These are phyloP conservation scores for Trachops cirrhosus DNA, from an alignment of 2,797 vertebrate species.

Conservation along the genomic window DNA sequence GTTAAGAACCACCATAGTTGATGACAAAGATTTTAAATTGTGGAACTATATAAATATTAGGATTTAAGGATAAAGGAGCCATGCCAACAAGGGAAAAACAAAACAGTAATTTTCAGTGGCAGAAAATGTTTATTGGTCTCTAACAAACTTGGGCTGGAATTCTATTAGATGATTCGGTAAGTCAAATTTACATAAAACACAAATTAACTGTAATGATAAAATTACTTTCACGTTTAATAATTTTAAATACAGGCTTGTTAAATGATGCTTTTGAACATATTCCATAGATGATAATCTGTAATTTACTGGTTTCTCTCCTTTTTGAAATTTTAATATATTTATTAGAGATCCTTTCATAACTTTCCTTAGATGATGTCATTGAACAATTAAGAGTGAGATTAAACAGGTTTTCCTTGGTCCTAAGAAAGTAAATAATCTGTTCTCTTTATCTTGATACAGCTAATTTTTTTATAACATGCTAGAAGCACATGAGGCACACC, in stretches of 20 bases:
- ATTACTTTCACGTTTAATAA: constrained; percentile 68
- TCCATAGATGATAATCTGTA: constrained; percentile 70
- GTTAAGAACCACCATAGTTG: neutral
- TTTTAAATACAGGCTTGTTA: constrained; percentile 76
- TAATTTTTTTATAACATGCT: neutral
- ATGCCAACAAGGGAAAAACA: neutral
- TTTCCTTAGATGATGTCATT: constrained; percentile 52
- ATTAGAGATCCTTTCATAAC: constrained; percentile 58
- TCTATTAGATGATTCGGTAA: constrained; percentile 44
- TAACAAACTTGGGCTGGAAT: constrained; percentile 33
- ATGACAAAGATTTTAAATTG: neutral
- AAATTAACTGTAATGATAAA: constrained; percentile 56
- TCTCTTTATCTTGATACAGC: neutral
- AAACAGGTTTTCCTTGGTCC: constrained; percentile 20
- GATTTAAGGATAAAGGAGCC: neutral
- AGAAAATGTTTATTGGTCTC: neutral
- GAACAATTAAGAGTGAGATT: neutral
- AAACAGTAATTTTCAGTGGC: neutral
- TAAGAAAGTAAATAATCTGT: neutral
- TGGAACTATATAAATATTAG: neutral
- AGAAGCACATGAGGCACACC: no score
- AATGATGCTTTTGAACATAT: constrained; percentile 70
- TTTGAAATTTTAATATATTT: constrained; percentile 64
- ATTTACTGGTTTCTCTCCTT: constrained; percentile 71
- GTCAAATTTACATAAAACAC: constrained; percentile 32